phyloP scores from a whole-genome alignment of 2,113 vertebrate species.

The Glaucidium brasilianum region DNA sequence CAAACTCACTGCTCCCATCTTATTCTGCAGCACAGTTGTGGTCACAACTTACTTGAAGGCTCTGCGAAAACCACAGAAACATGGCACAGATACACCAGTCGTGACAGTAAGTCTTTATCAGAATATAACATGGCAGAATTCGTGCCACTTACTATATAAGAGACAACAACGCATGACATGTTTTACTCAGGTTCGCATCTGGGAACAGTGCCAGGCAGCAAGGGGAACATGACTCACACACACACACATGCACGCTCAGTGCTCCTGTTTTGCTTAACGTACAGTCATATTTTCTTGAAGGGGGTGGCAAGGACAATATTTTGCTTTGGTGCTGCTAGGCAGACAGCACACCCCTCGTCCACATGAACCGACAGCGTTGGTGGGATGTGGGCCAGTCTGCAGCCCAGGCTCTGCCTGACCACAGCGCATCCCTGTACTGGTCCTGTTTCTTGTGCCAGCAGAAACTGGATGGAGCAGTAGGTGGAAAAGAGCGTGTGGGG shows the following conservation, averaged over 20 bases:
- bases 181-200: conserved; percentile 33
- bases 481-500: background rate
- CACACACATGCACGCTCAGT: background rate
- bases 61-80: background rate
- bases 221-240: background rate
- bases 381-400: background rate
- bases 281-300: conserved; percentile 10
- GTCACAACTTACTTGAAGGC: background rate
- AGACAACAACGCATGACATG: conserved; percentile 40
- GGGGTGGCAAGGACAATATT: background rate
- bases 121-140: background rate
- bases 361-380: fast-evolving
- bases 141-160: conserved; percentile 38
- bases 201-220: conserved; percentile 14
- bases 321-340: background rate
- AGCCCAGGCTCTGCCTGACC: background rate
- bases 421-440: background rate
- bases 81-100: background rate
- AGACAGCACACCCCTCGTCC: background rate
- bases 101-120: conserved; percentile 22
- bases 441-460: background rate
- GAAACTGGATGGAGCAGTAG: background rate
- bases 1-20: background rate
- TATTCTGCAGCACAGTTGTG: background rate
- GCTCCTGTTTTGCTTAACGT: background rate